These are phyloP conservation scores for Tinamus guttatus DNA, from an alignment of 2,113 vertebrate genomes.

Conservation along the genomic window DNA sequence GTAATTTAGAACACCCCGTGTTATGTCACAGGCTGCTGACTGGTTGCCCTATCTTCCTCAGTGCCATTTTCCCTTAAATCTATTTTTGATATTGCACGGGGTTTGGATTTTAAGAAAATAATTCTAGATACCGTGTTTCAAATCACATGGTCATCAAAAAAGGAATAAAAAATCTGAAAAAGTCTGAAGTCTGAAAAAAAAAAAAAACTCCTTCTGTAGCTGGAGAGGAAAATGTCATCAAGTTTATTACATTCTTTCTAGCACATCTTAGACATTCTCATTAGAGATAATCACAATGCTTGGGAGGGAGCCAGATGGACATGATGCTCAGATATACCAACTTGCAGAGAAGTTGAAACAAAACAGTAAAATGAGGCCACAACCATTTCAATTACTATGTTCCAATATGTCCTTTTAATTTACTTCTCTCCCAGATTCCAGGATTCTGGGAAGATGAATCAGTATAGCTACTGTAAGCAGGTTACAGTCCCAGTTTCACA, in stretches of 20 bases:
- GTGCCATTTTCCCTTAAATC: neutral
- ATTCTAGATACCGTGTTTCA: neutral
- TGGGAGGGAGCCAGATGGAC: neutral
- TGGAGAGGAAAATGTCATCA: neutral
- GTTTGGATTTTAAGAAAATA: neutral
- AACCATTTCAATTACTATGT: neutral
- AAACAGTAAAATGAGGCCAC: neutral
- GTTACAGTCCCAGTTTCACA: neutral
- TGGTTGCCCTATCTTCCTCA: neutral
- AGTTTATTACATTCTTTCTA: neutral
- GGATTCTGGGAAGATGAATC: neutral
- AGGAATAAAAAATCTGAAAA: neutral
- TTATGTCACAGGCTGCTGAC: slow-evolving; percentile 26
- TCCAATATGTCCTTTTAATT: neutral
- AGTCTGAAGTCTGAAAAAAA: neutral
- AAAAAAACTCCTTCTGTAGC: neutral
- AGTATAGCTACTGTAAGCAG: neutral
- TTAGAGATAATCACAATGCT: neutral
- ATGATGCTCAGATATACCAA: fast-evolving
- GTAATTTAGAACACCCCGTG: slow-evolving; percentile 38
- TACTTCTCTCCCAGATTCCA: neutral
- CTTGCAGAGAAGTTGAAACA: neutral
- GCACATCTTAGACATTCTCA: fast-evolving
- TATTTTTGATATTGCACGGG: neutral
- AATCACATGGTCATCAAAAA: neutral